Conservation (phyloP, 92 coral and sea anemone species). For the Hydrozoanthus gracilis region DNA sequence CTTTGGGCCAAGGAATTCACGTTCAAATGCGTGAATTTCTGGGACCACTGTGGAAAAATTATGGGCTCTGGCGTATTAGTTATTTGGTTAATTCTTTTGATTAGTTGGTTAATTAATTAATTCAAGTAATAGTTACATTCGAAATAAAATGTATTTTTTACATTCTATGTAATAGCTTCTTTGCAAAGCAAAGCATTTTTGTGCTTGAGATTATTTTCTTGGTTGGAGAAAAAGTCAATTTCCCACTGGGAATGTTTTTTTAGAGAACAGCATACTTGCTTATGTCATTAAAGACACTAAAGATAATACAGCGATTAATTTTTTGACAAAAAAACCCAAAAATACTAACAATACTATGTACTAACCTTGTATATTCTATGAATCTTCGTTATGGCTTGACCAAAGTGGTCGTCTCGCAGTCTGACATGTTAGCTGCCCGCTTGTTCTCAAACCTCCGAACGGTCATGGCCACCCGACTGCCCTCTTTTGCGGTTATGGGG, state of each 20-base stretch:
- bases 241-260: slow-evolving; percentile 46
- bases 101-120: background rate
- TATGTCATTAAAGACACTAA: slow-evolving; percentile 37
- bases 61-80: slow-evolving; percentile 31
- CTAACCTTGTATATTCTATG: slow-evolving; percentile 51
- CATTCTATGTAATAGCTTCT: slow-evolving; percentile 40
- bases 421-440: too few relatives aligned
- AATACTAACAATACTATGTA: slow-evolving; percentile 51
- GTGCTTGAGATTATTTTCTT: slow-evolving; percentile 20
- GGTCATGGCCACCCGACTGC: too few relatives aligned
- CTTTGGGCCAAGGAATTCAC: slow-evolving; percentile 13
- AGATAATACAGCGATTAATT: slow-evolving; percentile 4
- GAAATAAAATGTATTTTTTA: slow-evolving; percentile 23
- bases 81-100: background rate
- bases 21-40: background rate
- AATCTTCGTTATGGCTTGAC: slow-evolving; percentile 40
- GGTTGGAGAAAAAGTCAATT: slow-evolving; percentile 29
- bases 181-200: slow-evolving; percentile 54
- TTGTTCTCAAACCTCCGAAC: too few relatives aligned
- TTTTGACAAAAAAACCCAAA: slow-evolving; percentile 3
- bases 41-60: slow-evolving; percentile 24
- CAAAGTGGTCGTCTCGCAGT: slow-evolving; percentile 28
- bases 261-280: slow-evolving; percentile 10
- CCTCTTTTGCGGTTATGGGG: too few relatives aligned
- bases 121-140: background rate